Percentiles rank a stretch among this genome's conserved stretches.
Conservation (phyloP, 2,113 vertebrate genomes). For the Zosterops pallidus region DNA sequence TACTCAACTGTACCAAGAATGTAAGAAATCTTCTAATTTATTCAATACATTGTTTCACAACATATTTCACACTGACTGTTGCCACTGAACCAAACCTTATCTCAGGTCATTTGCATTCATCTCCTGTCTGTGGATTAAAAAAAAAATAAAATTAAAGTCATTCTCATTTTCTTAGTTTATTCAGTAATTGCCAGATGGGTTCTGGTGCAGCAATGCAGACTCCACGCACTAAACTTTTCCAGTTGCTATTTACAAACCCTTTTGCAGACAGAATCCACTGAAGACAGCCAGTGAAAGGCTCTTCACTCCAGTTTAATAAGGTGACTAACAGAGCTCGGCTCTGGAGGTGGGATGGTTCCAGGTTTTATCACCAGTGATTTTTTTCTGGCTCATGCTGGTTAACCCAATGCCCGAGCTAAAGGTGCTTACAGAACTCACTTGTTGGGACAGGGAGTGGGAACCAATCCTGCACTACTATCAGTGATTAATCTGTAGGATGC, state of each 20-base stretch:
- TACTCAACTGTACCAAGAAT: conserved; percentile 60
- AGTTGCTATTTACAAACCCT: conserved; percentile 32
- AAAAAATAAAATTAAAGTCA: conserved; percentile 25
- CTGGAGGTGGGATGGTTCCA: conserved; percentile 1
- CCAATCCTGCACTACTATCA: conserved; percentile 6
- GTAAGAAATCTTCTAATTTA: conserved; percentile 62
- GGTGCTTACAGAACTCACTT: conserved; percentile 56
- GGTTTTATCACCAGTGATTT: neutral
- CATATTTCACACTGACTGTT: conserved; percentile 67
- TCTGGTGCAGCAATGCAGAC: conserved; percentile 36
- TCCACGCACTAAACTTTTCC: conserved; percentile 20
- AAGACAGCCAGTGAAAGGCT: neutral
- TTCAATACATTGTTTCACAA: conserved; percentile 62
- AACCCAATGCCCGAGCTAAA: neutral
- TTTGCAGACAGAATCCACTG: neutral
- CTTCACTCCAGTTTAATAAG: neutral
- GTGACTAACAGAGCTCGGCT: neutral
- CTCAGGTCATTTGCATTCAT: conserved; percentile 68
- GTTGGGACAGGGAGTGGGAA: conserved; percentile 25
- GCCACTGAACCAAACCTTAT: conserved; percentile 63
- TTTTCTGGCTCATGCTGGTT: conserved; percentile 20
- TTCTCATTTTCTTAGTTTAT: conserved; percentile 46
- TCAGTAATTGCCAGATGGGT: conserved; percentile 53
- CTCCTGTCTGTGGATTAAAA: conserved; percentile 45
- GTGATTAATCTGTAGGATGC: conserved; percentile 34